phyloP scores from a whole-genome alignment of 2,113 vertebrate genomes.

The Tursiops truncatus region DNA sequence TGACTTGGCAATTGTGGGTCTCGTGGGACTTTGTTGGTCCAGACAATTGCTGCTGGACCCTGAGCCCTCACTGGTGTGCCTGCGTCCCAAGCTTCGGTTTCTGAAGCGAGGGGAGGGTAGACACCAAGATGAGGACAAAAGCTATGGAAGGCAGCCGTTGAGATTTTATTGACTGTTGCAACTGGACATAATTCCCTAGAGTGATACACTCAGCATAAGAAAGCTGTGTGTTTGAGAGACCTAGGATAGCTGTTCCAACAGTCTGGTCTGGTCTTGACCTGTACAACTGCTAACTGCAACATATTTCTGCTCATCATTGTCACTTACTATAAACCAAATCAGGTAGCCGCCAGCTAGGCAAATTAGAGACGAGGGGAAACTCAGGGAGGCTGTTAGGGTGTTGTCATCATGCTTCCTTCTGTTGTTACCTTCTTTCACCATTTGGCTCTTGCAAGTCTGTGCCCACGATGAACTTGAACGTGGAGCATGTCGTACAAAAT shows the following conservation, averaged over 20 bases:
- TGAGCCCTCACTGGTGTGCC: neutral
- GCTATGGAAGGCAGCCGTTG: rapidly evolving
- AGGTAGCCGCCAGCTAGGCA: neutral
- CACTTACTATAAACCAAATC: neutral
- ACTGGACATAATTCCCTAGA: neutral
- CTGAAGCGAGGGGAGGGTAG: neutral
- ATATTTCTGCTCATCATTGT: rapidly evolving
- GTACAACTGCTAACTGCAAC: neutral
- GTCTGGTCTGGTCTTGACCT: neutral
- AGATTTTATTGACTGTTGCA: neutral
- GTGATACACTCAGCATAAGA: neutral
- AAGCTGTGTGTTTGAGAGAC: neutral
- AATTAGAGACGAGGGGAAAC: neutral
- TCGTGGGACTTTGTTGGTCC: neutral
- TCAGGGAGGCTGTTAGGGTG: neutral
- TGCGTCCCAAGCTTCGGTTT: neutral
- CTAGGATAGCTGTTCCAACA: neutral
- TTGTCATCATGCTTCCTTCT: neutral
- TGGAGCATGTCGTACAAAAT: neutral
- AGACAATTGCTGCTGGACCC: neutral
- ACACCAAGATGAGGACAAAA: neutral
- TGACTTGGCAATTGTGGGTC: neutral
- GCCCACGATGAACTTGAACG: neutral
- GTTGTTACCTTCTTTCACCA: neutral
- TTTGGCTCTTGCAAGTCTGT: neutral